Evolutionary conservation across 2,113 vertebrate species (phyloP).

Genomic region (Coracopsis vasa): DNA sequence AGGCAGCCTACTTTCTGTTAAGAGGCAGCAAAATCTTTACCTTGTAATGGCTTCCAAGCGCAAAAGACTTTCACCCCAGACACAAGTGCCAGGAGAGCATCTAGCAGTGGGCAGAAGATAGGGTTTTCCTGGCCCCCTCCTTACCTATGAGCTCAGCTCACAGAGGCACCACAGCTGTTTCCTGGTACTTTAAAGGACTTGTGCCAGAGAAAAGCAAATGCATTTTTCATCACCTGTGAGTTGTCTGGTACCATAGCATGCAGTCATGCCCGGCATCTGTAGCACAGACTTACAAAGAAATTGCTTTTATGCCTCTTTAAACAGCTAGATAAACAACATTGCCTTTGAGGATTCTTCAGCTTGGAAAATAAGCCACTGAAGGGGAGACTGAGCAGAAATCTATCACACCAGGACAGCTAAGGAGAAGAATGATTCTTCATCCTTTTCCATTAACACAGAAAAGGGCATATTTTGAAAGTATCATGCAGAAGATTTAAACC

Average conservation of each 20-base stretch:
- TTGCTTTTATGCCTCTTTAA: constrained; percentile 22
- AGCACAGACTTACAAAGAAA: background rate
- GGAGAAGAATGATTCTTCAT: background rate
- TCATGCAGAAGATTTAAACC: background rate
- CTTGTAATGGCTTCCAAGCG: background rate
- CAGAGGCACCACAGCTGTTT: background rate
- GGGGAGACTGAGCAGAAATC: background rate
- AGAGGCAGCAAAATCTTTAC: background rate
- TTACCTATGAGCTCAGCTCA: background rate
- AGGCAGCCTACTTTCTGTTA: background rate
- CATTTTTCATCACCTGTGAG: constrained; percentile 14
- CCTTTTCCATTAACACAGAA: constrained; percentile 14
- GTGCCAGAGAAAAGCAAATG: background rate
- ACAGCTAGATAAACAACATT: background rate
- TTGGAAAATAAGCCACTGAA: background rate
- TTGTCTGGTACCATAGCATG: background rate
- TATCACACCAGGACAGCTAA: background rate
- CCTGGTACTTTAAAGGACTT: background rate
- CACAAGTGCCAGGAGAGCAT: background rate
- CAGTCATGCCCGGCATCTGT: background rate
- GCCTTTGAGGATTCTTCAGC: constrained; percentile 13
- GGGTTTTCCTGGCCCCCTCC: background rate
- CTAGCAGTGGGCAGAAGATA: background rate
- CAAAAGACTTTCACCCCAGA: background rate
- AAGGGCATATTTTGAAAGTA: constrained; percentile 24